Evolutionary conservation across 1,140 invertebrate genomes (phyloP), one percentile per base, ranked within the genome.

Genomic region (Drosophila eugracilis): DNA sequence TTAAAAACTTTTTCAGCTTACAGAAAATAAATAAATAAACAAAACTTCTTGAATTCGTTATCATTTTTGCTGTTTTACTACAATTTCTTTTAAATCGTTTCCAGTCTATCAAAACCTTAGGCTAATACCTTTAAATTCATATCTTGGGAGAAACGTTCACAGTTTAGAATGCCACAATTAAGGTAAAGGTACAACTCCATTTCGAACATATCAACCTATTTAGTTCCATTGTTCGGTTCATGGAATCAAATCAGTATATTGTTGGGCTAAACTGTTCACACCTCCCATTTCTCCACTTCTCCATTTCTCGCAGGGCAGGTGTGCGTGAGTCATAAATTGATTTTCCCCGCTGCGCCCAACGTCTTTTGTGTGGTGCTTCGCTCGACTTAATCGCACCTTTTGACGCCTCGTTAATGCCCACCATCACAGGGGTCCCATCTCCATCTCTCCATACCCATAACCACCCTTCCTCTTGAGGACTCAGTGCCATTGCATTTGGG

Each of bases 271-370:
- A 42, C 47, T 60, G 67, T 72, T 72, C 45, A 52, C 67, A 72
- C 69, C 54, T 39, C 26, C 26, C n/a, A 4, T 12, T 32, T 12
- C 30, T 32, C 7, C 36, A 17, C 10, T 39, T 36, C 24, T 21
- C 21, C 39, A 7, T 3, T 21, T 37, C 6, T 10, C 4, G 7
- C 9, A 1, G 3, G 15, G 6, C 32, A 15, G 42, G 58, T 48
- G 52, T 75, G 60, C 80, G 62, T 84, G 72, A 57, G 49, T 47
- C 76, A 85, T 63, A 85, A 78, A 86, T 80, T 77, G 72, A 86
- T 86, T 76, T 73, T 41, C 53, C 41, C 44, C 22, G 21, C 50
- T 47, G 41, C 22, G 30, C 7, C 36, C 32, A 26, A 14, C 47
- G 32, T 7, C 55, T 37, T 52, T 37, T 66, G 49, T 49, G 47